phyloP scores from a whole-genome alignment of 2,888 invertebrate genomes.

The Cinara cedri region DNA sequence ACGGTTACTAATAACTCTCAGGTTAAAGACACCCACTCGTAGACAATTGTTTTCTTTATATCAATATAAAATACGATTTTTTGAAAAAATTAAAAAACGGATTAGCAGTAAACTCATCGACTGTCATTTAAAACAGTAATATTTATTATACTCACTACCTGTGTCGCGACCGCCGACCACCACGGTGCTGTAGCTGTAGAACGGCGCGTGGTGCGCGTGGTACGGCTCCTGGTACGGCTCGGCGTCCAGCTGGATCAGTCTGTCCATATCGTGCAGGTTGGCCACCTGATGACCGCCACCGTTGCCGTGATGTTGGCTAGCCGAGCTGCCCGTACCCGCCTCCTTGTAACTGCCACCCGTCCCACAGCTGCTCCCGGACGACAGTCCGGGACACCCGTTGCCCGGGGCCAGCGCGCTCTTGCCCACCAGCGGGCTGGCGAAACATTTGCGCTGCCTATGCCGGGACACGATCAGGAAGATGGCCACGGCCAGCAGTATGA shows the following conservation, averaged over 20 bases:
- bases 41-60: no score
- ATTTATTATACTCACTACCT: slow-evolving; percentile 21
- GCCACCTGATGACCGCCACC: slow-evolving; percentile 11
- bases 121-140: no score
- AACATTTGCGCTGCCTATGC: slow-evolving; percentile 75
- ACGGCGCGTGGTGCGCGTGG: slow-evolving; percentile 75
- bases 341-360: slow-evolving; percentile 64
- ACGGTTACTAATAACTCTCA: no score
- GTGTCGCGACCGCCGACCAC: slow-evolving; percentile 62
- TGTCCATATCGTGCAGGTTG: slow-evolving; percentile 64
- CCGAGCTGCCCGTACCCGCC: slow-evolving; percentile 60
- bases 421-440: slow-evolving; percentile 73
- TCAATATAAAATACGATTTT: background rate
- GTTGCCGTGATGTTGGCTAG: slow-evolving; percentile 39
- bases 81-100: no score
- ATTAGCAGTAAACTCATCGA: no score
- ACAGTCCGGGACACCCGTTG: slow-evolving; percentile 58
- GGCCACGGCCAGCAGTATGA: slow-evolving; percentile 72
- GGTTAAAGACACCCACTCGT: no score
- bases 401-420: slow-evolving; percentile 64
- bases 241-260: slow-evolving; percentile 71
- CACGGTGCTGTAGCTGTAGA: slow-evolving; percentile 78
- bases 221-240: slow-evolving; percentile 76
- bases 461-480: slow-evolving; percentile 76
- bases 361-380: slow-evolving; percentile 60